phyloP scores from a whole-genome alignment of 2,113 vertebrate genomes.

The Danio rerio region DNA sequence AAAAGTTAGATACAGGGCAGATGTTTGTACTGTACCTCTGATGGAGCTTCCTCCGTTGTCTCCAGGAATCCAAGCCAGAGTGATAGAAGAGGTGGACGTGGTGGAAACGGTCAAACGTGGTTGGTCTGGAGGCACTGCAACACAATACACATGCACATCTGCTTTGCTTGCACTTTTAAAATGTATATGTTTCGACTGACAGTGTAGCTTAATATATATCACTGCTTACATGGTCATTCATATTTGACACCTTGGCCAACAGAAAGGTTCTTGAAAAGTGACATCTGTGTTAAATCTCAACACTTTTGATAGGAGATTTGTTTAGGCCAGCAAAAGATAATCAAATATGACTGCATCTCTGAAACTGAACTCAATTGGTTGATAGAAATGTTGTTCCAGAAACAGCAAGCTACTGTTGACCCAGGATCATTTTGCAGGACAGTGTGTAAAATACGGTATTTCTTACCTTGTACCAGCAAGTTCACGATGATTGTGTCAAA shows the following conservation, averaged over 20 bases:
- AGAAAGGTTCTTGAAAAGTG: not conserved
- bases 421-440: not conserved
- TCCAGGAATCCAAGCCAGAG: constrained; percentile 96
- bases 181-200: too few species aligned
- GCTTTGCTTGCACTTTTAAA: too few species aligned
- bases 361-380: not conserved
- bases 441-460: not conserved
- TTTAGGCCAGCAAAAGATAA: not conserved
- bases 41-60: constrained; percentile 92
- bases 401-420: not conserved
- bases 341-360: not conserved
- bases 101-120: constrained; percentile 95
- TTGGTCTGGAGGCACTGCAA: constrained; percentile 92
- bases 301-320: too few species aligned
- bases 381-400: not conserved
- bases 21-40: constrained; percentile 70
- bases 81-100: constrained; percentile 90
- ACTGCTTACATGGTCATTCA: not conserved
- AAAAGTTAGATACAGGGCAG: not conserved
- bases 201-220: too few species aligned
- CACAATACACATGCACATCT: constrained; percentile 18
- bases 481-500: constrained; percentile 98
- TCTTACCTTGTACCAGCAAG: constrained; percentile 94
- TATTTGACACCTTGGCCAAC: not conserved
- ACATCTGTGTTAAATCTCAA: not conserved